These are phyloP conservation scores for Odontesthes bonariensis DNA, from an alignment of 2,113 vertebrate species.

Conservation along the genomic window DNA sequence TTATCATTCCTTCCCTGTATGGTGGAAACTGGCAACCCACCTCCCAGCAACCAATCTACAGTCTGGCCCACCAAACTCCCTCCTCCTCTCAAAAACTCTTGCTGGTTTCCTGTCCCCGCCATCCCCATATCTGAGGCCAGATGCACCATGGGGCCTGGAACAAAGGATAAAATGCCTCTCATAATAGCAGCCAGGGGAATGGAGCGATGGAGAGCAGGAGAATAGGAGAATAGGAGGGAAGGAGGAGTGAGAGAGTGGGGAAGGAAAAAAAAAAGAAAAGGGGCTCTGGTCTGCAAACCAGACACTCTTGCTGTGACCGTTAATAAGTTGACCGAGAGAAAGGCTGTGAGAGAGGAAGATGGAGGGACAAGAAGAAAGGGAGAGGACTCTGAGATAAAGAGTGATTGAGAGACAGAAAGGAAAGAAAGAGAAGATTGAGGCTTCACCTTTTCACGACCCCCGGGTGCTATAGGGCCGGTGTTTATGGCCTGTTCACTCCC, in stretches of 20 bases:
- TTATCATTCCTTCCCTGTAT: conserved; percentile 69
- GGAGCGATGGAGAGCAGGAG: conserved; percentile 66
- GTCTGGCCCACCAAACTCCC: conserved; percentile 46
- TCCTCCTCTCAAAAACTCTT: conserved; percentile 57
- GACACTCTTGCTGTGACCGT: conserved; percentile 77
- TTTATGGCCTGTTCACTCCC: conserved; percentile 81
- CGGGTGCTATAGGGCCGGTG: conserved; percentile 74
- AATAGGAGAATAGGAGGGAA: conserved; percentile 62
- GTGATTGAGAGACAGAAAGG: conserved; percentile 35
- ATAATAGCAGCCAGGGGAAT: conserved; percentile 81
- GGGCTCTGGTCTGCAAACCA: conserved; percentile 77
- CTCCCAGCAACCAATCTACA: conserved; percentile 65
- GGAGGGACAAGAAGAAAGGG: conserved; percentile 24
- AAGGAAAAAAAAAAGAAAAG: conserved; percentile 29
- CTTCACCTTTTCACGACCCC: conserved; percentile 83
- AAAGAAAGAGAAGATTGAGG: conserved; percentile 59
- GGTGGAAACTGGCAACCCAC: conserved; percentile 70
- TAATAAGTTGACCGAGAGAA: conserved; percentile 75
- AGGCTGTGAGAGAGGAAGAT: conserved; percentile 38
- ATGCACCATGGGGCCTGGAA: conserved; percentile 83
- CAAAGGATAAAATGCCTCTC: conserved; percentile 84
- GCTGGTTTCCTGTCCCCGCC: conserved; percentile 73
- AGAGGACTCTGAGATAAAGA: conserved; percentile 33
- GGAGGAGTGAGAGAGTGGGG: conserved; percentile 30
- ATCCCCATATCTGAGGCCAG: conserved; percentile 82